Conservation (phyloP, 2,113 vertebrate genomes). For the Artemisiospiza belli region DNA sequence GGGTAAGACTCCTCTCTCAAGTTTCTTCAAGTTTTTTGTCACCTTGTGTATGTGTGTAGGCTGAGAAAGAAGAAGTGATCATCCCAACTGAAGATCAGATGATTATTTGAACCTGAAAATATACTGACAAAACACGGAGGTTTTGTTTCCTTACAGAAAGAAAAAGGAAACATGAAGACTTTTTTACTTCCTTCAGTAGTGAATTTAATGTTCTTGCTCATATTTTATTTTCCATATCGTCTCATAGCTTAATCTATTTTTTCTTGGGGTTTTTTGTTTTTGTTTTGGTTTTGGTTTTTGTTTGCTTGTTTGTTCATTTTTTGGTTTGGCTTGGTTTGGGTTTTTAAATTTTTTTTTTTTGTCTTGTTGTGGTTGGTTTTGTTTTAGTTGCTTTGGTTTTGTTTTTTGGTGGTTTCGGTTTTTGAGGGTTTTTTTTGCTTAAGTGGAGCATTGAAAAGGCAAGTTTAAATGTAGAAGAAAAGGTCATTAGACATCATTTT, state of each 20-base stretch:
- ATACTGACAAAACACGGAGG: not conserved
- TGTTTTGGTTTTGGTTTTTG: no score
- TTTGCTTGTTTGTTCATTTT: not conserved
- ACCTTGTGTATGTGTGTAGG: not conserved
- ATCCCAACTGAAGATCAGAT: not conserved
- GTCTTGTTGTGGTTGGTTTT: not conserved
- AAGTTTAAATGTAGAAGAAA: not conserved
- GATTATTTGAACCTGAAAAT: not conserved
- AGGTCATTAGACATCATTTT: not conserved
- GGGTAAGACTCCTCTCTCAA: not conserved
- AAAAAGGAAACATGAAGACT: not conserved
- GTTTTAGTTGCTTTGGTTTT: not conserved
- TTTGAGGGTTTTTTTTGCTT: not conserved
- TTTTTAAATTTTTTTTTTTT: no score
- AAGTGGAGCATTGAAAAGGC: not conserved
- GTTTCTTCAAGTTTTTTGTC: not conserved
- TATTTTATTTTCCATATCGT: not conserved
- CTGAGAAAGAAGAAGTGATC: not conserved
- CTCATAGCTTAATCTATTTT: not conserved
- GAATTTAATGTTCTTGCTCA: not conserved
- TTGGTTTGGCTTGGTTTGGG: not conserved
- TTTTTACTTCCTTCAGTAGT: not conserved
- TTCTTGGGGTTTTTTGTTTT: accelerated
- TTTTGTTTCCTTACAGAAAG: not conserved
- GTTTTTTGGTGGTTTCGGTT: not conserved